Evolutionary conservation across 2,888 invertebrate species (phyloP).

Genomic region (Cosmorhoe ocellata): DNA sequence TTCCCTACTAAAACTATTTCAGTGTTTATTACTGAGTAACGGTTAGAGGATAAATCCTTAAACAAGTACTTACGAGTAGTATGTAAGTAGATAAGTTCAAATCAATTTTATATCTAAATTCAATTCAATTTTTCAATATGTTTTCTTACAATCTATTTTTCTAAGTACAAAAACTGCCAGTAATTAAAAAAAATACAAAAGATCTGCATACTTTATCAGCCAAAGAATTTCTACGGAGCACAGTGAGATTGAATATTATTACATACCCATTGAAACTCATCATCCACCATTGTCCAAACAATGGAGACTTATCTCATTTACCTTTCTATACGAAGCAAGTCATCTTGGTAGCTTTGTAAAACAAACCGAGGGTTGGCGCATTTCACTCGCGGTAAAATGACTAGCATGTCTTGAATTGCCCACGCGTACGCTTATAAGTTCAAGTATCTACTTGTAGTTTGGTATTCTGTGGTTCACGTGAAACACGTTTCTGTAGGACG

Average conservation of each 20-base stretch:
- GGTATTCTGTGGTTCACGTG: constrained; percentile 6
- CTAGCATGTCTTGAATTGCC: constrained; percentile 16
- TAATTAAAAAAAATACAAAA: too few relatives aligned
- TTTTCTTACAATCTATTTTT: too few relatives aligned
- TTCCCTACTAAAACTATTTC: too few relatives aligned
- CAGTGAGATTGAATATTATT: too few relatives aligned
- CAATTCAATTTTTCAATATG: too few relatives aligned
- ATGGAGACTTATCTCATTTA: constrained; percentile 29
- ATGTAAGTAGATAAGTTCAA: too few relatives aligned
- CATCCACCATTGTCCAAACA: constrained; percentile 21
- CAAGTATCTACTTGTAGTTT: neutral
- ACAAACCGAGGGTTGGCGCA: constrained; percentile 29
- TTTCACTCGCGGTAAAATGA: constrained; percentile 20
- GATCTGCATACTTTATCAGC: neutral
- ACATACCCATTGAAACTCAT: constrained; percentile 9
- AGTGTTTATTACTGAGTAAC: too few relatives aligned
- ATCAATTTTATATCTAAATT: too few relatives aligned
- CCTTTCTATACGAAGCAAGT: constrained; percentile 31
- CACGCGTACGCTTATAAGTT: constrained; percentile 12
- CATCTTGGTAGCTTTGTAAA: constrained; percentile 35
- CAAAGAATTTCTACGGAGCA: neutral
- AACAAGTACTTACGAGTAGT: too few relatives aligned
- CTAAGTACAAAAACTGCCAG: too few relatives aligned
- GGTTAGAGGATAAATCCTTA: too few relatives aligned
- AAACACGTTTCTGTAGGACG: constrained; percentile 7